Evolutionary conservation across 1,140 invertebrate species (phyloP).

Genomic region (Ylistrum balloti): DNA sequence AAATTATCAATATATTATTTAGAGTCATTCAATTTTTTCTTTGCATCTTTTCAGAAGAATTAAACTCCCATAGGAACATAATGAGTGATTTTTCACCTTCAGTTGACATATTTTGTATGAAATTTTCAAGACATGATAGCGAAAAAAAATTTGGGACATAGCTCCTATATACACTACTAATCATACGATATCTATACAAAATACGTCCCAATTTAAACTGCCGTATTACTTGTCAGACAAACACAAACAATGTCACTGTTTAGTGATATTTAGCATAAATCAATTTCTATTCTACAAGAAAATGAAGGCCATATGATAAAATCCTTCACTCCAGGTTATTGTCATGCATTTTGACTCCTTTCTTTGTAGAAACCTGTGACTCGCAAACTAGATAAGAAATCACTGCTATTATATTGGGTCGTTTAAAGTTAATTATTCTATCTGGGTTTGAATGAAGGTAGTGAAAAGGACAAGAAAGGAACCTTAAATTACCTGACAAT

Average conservation of each 20-base stretch:
- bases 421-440: neutral
- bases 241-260: neutral
- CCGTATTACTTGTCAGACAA: neutral
- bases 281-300: neutral
- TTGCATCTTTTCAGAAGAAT: constrained; percentile 26
- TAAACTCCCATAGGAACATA: neutral
- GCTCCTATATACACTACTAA: neutral
- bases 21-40: too few species aligned
- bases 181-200: neutral
- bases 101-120: neutral
- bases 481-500: neutral
- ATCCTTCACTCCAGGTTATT: neutral
- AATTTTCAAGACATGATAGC: neutral
- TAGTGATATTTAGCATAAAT: neutral
- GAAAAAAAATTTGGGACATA: neutral
- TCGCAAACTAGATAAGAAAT: neutral
- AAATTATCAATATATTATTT: neutral
- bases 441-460: neutral
- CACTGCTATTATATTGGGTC: neutral
- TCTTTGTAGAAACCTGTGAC: neutral
- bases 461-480: neutral
- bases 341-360: neutral
- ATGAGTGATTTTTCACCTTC: neutral
- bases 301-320: neutral
- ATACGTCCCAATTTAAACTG: neutral